Evolutionary conservation across 2,888 invertebrate species (phyloP).

Genomic region (Caenorhabditis auriculariae): DNA sequence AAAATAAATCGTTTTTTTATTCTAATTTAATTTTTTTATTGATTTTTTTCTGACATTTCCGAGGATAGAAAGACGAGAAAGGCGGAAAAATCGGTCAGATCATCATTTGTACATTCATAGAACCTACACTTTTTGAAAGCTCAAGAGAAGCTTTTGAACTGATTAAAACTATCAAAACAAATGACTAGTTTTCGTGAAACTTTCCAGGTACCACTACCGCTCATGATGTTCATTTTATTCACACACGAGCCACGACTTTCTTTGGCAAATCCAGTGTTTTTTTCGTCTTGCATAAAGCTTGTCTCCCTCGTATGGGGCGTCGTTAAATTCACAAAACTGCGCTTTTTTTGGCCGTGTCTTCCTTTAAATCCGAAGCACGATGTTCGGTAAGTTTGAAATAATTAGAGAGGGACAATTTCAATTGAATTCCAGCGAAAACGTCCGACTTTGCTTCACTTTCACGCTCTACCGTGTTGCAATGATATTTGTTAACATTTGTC

Average conservation of each 20-base stretch:
- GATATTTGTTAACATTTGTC: slow-evolving; percentile 62
- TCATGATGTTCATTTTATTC: slow-evolving; percentile 57
- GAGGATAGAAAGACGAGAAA: no score
- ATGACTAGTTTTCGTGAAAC: no score
- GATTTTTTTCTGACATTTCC: no score
- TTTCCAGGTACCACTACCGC: slow-evolving; percentile 61
- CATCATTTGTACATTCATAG: no score
- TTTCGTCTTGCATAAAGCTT: slow-evolving; percentile 59
- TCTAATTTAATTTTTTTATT: no score
- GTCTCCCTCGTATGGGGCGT: slow-evolving; percentile 63
- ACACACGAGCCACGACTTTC: slow-evolving; percentile 59
- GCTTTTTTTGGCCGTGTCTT: slow-evolving; percentile 62
- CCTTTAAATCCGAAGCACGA: slow-evolving; percentile 62
- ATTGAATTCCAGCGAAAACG: slow-evolving; percentile 54
- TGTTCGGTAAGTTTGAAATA: slow-evolving; percentile 19
- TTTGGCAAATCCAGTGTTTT: slow-evolving; percentile 56
- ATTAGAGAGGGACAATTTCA: not conserved
- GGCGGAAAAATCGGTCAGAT: no score
- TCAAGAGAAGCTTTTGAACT: no score
- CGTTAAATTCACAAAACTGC: slow-evolving; percentile 62
- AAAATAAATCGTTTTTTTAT: no score
- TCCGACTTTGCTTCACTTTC: slow-evolving; percentile 59
- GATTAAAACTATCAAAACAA: no score
- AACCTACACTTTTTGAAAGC: no score
- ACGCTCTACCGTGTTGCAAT: slow-evolving; percentile 58